Evolutionary conservation across 2,797 vertebrate species (phyloP), one percentile per base, ranked within the genome.

Genomic region (Aulostomus chinensis): DNA sequence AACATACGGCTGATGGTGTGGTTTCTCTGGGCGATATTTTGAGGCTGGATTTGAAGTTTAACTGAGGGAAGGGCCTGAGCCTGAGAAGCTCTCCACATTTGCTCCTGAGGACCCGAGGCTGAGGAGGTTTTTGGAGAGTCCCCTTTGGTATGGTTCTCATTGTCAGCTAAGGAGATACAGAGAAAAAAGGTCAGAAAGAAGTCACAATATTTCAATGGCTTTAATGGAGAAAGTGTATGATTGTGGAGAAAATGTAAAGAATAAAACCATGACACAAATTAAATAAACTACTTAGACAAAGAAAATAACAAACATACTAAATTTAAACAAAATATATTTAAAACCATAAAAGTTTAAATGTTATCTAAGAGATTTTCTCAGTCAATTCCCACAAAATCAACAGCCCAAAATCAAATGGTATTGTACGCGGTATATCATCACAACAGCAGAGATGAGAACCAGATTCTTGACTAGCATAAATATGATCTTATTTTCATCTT

Each of bases 111-210:
- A 61, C 89, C 87, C 4, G 93, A 83, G 0, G 92, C 83, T 12
- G 92, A 93, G 37, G 95, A 93, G 3, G 93, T 89, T 61, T 96
- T 93, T 50, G 94, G 90, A 79, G 97, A 93, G 80, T 91, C 94
- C 64, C 92, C 94, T 84, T 94, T 88, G 36, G 94, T 91, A 80
- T 93, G 95, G 88, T 97, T 99, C 84, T 99, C 96, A 14, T 94
- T 99, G 88, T 99, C 96, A 29, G 97, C 97, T 99, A 81, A 0
- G 22, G 78, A 58, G 40, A 86, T 38, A 78, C 65, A 54, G 51
- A 59, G 13, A 36, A 38, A 5, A 9, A 43, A 36, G 26, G 41
- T 68, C 16, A 48, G 28, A 17, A 10, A 15, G 29, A 17, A 9
- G 25, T 5, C 2, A 41, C n/a, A 36, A 21, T 3, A 22, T 1